Conservation (phyloP, 2,888 invertebrate species). For the Patella depressa region DNA sequence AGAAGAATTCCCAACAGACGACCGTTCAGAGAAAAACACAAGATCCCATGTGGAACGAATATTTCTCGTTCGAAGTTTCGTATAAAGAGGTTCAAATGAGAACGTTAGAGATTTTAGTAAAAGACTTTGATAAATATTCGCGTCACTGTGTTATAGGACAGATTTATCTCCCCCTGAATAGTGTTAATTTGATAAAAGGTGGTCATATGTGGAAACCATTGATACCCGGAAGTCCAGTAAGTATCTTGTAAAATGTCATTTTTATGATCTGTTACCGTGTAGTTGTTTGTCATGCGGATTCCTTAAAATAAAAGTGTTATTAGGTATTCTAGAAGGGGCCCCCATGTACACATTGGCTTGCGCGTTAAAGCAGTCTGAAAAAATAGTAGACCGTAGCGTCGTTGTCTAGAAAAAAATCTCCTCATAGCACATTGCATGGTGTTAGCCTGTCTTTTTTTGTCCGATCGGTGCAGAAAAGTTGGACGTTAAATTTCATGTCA, state of each 20-base stretch:
- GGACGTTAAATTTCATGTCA: too few relatives aligned
- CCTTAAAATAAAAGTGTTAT: too few relatives aligned
- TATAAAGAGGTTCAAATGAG: conserved; percentile 70
- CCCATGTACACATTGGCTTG: too few relatives aligned
- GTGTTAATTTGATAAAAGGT: conserved; percentile 71
- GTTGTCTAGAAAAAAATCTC: too few relatives aligned
- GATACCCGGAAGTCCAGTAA: conserved; percentile 67
- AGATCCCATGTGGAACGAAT: conserved; percentile 72
- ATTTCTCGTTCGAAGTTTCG: conserved; percentile 71
- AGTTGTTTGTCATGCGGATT: too few relatives aligned
- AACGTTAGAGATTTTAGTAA: conserved; percentile 71
- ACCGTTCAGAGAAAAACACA: conserved; percentile 72
- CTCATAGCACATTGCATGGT: too few relatives aligned
- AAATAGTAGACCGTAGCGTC: too few relatives aligned
- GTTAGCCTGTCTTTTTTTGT: too few relatives aligned
- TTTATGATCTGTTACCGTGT: too few relatives aligned
- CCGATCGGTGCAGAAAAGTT: too few relatives aligned
- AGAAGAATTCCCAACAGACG: conserved; percentile 72
- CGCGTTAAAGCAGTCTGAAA: too few relatives aligned
- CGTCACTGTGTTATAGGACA: conserved; percentile 72
- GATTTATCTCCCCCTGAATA: conserved; percentile 69
- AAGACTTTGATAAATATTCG: conserved; percentile 73
- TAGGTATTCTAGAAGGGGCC: too few relatives aligned
- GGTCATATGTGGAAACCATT: conserved; percentile 72
- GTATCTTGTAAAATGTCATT: conserved; percentile 14